These are phyloP conservation scores for Colletes collaris DNA, from an alignment of 2,888 invertebrate genomes.

Conservation along the genomic window DNA sequence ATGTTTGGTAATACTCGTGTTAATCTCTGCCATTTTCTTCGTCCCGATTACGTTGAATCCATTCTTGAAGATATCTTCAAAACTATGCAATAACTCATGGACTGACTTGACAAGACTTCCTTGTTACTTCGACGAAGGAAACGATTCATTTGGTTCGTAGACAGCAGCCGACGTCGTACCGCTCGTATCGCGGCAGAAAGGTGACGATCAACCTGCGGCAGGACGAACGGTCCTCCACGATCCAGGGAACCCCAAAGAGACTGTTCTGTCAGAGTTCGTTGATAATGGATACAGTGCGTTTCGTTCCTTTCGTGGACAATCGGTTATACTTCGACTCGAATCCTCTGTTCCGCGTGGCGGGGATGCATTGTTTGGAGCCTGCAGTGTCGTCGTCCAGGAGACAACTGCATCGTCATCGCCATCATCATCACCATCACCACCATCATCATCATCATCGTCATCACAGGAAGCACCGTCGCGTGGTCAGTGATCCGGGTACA, in stretches of 20 bases:
- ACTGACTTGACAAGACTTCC: too few species aligned
- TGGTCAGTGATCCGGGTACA: conserved; percentile 73
- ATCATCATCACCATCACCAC: conserved; percentile 60
- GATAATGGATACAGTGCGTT: conserved; percentile 50
- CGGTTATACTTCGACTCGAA: conserved; percentile 77
- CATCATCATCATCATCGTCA: conserved; percentile 57
- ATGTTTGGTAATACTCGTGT: too few species aligned
- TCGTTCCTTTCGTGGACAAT: conserved; percentile 75
- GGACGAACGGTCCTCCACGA: conserved; percentile 40
- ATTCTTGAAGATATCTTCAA: too few species aligned
- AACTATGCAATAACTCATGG: too few species aligned
- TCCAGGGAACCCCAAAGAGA: conserved; percentile 33
- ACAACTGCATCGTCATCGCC: conserved; percentile 61
- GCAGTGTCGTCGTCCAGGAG: conserved; percentile 69
- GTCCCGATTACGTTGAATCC: too few species aligned
- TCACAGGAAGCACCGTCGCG: conserved; percentile 70
- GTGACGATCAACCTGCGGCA: conserved; percentile 61
- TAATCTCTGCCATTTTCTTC: too few species aligned
- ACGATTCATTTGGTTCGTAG: conserved; percentile 29
- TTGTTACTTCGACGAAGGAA: not conserved
- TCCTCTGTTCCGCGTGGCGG: conserved; percentile 63
- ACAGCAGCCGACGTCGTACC: conserved; percentile 55
- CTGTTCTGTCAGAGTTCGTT: conserved; percentile 35
- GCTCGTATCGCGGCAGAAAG: conserved; percentile 57
- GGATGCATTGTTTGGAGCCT: conserved; percentile 66